These are phyloP conservation scores for Latrodectus hesperus DNA, from an alignment of 2,888 invertebrate species.

Conservation along the genomic window DNA sequence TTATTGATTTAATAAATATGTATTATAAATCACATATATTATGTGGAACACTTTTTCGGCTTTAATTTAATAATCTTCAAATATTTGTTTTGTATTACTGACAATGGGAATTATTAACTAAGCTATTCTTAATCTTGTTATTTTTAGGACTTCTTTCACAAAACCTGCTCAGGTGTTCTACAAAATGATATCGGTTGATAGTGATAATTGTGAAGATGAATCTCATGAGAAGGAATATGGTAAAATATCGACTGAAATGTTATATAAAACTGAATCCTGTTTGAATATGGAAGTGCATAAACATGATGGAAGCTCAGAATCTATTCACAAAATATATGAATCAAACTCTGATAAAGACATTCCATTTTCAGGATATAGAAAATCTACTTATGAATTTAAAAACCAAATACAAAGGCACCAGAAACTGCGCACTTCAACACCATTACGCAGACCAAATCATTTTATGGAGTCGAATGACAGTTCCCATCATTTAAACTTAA, in stretches of 20 bases:
- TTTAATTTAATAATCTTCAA: too few relatives aligned
- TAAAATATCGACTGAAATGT: not conserved
- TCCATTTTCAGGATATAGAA: not conserved
- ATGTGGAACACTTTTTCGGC: too few relatives aligned
- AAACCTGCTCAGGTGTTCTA: constrained; percentile 59
- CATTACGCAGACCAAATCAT: not conserved
- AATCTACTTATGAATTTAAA: not conserved
- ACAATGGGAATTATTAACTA: too few relatives aligned
- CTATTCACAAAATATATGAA: too few relatives aligned
- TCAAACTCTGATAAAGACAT: constrained; percentile 10
- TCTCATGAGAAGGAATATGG: not conserved
- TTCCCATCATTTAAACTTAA: not conserved
- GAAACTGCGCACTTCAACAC: constrained; percentile 15
- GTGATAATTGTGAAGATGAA: constrained; percentile 51
- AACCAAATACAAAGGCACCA: not conserved
- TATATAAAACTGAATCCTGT: not conserved
- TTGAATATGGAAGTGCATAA: not conserved
- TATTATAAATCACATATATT: too few relatives aligned
- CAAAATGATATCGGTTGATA: constrained; percentile 66
- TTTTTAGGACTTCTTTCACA: constrained; percentile 53
- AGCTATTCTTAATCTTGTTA: not conserved
- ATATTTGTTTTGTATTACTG: too few relatives aligned
- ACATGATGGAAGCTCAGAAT: not conserved
- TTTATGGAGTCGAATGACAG: not conserved
- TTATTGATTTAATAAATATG: too few relatives aligned